A percentile compares a stretch with the other conserved stretches of the same genome.
These are phyloP conservation scores for Choloepus hoffmanni DNA, from an alignment of 2,113 vertebrate genomes.

Conservation along the genomic window DNA sequence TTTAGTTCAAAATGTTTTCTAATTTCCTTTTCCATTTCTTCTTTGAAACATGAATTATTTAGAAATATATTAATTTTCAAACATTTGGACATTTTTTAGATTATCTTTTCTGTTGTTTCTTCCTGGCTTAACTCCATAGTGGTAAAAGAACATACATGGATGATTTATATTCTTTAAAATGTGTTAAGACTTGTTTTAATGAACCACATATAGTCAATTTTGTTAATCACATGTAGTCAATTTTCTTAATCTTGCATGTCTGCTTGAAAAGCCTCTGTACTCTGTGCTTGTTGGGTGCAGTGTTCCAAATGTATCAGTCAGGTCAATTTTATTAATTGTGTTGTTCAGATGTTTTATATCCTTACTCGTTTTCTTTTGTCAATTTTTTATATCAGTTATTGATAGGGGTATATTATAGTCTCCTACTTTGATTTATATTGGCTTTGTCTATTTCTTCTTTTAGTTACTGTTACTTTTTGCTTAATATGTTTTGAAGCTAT, in stretches of 20 bases:
- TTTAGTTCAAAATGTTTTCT: not conserved
- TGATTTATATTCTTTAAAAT: conserved; percentile 21
- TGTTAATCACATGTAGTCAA: not conserved
- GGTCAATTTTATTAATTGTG: not conserved
- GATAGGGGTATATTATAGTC: not conserved
- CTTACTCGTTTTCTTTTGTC: not conserved
- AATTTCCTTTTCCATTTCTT: not conserved
- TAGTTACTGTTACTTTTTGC: not conserved
- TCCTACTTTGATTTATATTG: not conserved
- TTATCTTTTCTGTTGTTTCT: not conserved
- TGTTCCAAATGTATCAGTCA: not conserved
- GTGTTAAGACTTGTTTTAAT: not conserved
- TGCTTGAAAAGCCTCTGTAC: not conserved
- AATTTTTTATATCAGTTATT: not conserved
- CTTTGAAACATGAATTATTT: not conserved
- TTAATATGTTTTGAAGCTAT: not conserved
- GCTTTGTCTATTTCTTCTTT: not conserved
- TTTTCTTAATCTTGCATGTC: not conserved
- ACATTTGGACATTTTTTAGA: not conserved
- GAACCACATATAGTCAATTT: not conserved
- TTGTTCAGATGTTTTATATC: not conserved
- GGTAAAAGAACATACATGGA: not conserved
- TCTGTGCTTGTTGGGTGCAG: not conserved
- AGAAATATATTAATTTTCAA: not conserved
- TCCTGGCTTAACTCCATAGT: not conserved